Evolutionary conservation across 2,113 vertebrate genomes (phyloP).

Genomic region (Nothobranchius kuhntae): DNA sequence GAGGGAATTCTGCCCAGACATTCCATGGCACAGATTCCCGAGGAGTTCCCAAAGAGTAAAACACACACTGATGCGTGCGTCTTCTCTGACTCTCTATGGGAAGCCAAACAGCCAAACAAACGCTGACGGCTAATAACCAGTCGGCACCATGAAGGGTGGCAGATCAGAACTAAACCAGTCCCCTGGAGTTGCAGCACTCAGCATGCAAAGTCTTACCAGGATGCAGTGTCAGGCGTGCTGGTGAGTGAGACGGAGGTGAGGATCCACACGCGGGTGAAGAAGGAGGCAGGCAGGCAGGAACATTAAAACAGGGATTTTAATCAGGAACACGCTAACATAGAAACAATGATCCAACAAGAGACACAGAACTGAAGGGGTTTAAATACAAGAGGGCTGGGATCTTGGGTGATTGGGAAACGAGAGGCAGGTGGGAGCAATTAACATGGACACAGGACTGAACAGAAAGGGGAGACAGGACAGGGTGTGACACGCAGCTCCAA

Average conservation of each 20-base stretch:
- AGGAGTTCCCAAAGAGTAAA: slow-evolving; percentile 72
- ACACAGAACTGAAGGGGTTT: no score
- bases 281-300: no score
- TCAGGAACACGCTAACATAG: no score
- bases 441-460: no score
- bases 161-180: slow-evolving; percentile 13
- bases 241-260: no score
- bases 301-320: no score
- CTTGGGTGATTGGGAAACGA: no score
- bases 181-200: not conserved
- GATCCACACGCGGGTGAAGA: no score
- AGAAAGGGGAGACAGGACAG: no score
- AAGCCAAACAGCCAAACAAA: slow-evolving; percentile 25
- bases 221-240: not conserved
- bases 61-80: slow-evolving; percentile 44
- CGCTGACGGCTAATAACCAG: slow-evolving; percentile 8
- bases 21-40: slow-evolving; percentile 71
- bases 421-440: no score
- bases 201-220: slow-evolving; percentile 46
- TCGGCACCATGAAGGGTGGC: slow-evolving; percentile 22
- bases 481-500: not conserved
- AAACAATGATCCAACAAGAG: no score
- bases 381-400: no score
- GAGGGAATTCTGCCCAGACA: slow-evolving; percentile 74
- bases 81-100: slow-evolving; percentile 40